These are phyloP conservation scores for Coracopsis vasa DNA, from an alignment of 2,113 vertebrate genomes.

Conservation along the genomic window DNA sequence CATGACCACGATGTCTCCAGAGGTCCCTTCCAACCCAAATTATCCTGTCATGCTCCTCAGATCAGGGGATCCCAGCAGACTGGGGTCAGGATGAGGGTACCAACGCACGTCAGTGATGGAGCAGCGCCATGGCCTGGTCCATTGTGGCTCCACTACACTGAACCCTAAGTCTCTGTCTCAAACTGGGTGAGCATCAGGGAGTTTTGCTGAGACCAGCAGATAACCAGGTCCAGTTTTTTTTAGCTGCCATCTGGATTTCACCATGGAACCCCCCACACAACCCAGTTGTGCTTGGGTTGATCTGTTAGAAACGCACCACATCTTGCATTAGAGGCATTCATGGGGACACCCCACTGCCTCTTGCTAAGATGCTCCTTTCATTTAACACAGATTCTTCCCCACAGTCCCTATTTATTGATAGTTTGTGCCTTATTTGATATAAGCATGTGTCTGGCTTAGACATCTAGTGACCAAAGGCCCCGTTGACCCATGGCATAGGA, in stretches of 20 bases:
- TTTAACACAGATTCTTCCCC: not conserved
- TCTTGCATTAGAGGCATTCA: not conserved
- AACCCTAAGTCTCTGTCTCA: not conserved
- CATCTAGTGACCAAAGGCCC: not conserved
- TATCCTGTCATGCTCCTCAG: not conserved
- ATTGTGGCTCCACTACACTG: accelerated
- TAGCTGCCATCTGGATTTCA: not conserved
- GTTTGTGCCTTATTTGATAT: not conserved
- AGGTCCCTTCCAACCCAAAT: not conserved
- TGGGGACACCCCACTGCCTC: not conserved
- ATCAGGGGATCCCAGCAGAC: not conserved
- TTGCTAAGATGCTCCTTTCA: not conserved
- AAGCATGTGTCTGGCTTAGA: not conserved
- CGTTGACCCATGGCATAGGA: accelerated
- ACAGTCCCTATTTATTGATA: not conserved
- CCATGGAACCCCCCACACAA: not conserved
- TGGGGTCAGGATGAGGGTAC: not conserved
- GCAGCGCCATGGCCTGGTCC: not conserved
- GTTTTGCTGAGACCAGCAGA: not conserved
- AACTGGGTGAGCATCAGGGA: not conserved
- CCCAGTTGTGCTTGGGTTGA: not conserved
- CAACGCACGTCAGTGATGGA: accelerated
- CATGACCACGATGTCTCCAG: not conserved
- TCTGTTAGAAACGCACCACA: not conserved
- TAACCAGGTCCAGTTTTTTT: not conserved